phyloP scores from a whole-genome alignment of 2,888 invertebrate species.

The Eutolmus rufibarbis region DNA sequence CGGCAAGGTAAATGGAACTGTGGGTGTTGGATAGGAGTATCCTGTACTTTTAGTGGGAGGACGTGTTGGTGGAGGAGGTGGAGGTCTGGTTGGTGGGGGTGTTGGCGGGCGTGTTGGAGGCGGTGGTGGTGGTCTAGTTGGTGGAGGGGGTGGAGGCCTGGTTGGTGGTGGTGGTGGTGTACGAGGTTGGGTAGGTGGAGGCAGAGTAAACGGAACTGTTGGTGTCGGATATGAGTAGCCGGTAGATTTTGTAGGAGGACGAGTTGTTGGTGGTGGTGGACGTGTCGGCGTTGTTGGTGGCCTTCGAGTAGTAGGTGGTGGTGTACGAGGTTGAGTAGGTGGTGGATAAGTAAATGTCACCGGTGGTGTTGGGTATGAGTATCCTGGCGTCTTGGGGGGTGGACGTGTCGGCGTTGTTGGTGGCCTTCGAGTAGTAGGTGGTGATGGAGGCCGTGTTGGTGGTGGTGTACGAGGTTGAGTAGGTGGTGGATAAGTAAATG shows the following conservation, averaged over 20 bases:
- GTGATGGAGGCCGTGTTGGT: too few species aligned
- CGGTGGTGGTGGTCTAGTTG: not conserved
- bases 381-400: not conserved
- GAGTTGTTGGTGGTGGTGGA: constrained; percentile 43
- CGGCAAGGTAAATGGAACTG: not conserved
- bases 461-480: constrained; percentile 3
- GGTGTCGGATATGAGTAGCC: constrained; percentile 26
- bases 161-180: constrained; percentile 42
- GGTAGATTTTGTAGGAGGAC: constrained; percentile 49
- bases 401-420: not conserved
- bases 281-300: not conserved
- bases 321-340: constrained; percentile 13
- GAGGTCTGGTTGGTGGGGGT: not conserved
- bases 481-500: constrained; percentile 14
- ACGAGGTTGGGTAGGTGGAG: not conserved
- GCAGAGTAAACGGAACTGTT: constrained; percentile 4
- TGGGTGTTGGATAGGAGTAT: constrained; percentile 20
- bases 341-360: not conserved
- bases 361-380: constrained; percentile 29
- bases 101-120: not conserved
- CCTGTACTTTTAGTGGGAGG: constrained; percentile 44
- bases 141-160: constrained; percentile 50
- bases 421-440: not conserved
- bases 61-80: constrained; percentile 39
- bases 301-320: not conserved